Base-by-base conservation (phyloP, 2,797 vertebrate species). In the Siniperca scherzeri region DNA sequence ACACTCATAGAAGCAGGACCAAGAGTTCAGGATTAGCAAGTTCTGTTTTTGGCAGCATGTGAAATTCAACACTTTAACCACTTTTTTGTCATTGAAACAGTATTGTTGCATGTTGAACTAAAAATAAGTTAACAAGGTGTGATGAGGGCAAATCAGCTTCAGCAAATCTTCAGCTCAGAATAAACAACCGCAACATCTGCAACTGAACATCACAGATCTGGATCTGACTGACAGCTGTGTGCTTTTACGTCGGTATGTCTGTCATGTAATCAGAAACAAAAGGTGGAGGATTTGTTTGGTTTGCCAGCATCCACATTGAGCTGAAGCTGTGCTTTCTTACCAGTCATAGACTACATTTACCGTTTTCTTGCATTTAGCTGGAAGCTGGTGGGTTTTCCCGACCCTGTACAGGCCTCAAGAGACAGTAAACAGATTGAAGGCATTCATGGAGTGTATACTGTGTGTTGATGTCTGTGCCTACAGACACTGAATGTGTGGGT, bases 401-500 rank as follows among this genome's bases (percentile, higher is more conserved):
- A 61, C 70, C 78, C 60, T 40, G 60, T 21, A 13, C 17, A 33
- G 7, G 46, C 75, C 82, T 85, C 79, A 19, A 22, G 80, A 70
- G 73, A 62, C 16, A 1, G 11, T 40, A 9, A 53, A 55, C 73
- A 77, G 69, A 71, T 52, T 55, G 59, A 36, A 77, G 33, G 33
- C 25, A 4, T 16, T 75, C 60, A n/a, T 42, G 25, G 50, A 56
- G 66, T 36, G 62, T 2, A 42, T 40, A 27, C 42, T 11, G 30
- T 10, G 38, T 33, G 52, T 19, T 22, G 75, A 52, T 68, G 17
- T 59, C 56, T 0, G 57, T 33, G 57, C 52, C 38, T 62, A 60
- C 53, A 66, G 52, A 64, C 70, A 7, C 64, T 17, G 40, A 44
- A n/a, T 52, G 76, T 70, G 17, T 40, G 50, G 52, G 60, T 67